Base-by-base conservation (phyloP, 2,797 vertebrate species). In the Hypotaenidia philippensis region DNA sequence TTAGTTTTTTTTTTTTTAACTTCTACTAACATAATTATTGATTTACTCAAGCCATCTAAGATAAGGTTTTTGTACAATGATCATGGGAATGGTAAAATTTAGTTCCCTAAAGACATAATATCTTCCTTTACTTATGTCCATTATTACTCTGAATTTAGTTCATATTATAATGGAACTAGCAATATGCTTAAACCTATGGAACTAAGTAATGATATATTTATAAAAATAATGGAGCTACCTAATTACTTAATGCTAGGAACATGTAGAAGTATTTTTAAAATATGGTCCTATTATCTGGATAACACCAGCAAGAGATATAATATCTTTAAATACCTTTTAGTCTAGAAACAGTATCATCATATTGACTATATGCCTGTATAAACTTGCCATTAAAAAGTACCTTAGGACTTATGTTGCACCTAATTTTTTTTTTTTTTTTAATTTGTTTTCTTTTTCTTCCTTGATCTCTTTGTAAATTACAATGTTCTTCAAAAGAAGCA, bases 171-270 rank as follows among this genome's bases (percentile, higher is more conserved):
- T 79, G 15, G 92, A 83, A 57, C 5, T 14, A 63, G 32, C 16
- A 84, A 75, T 63, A 47, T 32, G 26, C 50, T 76, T 76, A 79
- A 87, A 94, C 70, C 0, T 5, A 83, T 81, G 45, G 38, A 83
- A 85, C 20, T 53, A 86, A 94, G 88, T 78, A 94, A 55, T 71
- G 8, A 50, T 78, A 31, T 78, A 71, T 91, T 93, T 91, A 56
- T 70, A 88, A 93, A 93, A 90, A 91, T 75, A 86, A 64, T 71
- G 14, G 45, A 68, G 50, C n/a, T 71, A 29, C 9, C 4, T 68
- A 77, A 91, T 66, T 85, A 83, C 29, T 89, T 87, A 75, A 78
- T 74, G 36, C 2, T 83, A 83, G 75, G 79, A 71, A 65, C 13
- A n/a, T 13, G 17, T 47, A n/a, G 13, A 70, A 74, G 7, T 65